phyloP scores from a whole-genome alignment of 2,113 vertebrate genomes.

The Castor canadensis region DNA sequence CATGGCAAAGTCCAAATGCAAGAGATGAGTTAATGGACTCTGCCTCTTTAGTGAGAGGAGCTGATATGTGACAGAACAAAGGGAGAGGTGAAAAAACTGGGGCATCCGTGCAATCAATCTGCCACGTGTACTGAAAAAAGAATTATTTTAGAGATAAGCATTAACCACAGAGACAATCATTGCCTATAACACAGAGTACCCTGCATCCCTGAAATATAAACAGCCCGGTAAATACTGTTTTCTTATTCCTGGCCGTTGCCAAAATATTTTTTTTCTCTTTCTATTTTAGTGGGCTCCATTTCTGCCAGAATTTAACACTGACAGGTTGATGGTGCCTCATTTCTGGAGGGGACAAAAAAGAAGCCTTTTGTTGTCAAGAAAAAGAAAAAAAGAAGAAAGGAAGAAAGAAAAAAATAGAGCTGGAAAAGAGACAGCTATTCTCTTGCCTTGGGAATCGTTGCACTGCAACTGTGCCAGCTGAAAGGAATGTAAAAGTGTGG shows the following conservation, averaged over 20 bases:
- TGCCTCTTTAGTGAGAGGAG: not conserved
- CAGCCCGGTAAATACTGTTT: not conserved
- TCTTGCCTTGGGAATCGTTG: conserved; percentile 54
- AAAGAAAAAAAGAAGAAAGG: not conserved
- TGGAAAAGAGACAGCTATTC: conserved; percentile 43
- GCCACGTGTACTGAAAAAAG: not conserved
- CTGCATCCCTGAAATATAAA: not conserved
- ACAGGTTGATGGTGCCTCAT: conserved; percentile 51
- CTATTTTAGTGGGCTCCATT: conserved; percentile 52
- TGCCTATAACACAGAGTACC: not conserved
- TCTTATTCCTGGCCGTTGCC: conserved; percentile 30
- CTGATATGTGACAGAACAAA: not conserved
- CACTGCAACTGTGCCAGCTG: not conserved
- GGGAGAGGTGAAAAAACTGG: not conserved
- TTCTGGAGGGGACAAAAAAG: conserved; percentile 7
- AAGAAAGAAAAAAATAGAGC: conserved; percentile 21
- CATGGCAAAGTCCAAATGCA: not conserved
- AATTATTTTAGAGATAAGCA: conserved; percentile 22
- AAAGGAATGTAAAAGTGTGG: conserved; percentile 58
- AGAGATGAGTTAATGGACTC: not conserved
- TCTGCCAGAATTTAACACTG: conserved; percentile 65
- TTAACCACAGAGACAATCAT: not conserved
- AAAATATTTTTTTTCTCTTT: conserved; percentile 2
- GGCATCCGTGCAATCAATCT: not conserved
- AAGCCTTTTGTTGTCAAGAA: conserved; percentile 53